These are phyloP conservation scores for Eupeodes corollae DNA, from an alignment of 1,140 invertebrate species.

Conservation along the genomic window DNA sequence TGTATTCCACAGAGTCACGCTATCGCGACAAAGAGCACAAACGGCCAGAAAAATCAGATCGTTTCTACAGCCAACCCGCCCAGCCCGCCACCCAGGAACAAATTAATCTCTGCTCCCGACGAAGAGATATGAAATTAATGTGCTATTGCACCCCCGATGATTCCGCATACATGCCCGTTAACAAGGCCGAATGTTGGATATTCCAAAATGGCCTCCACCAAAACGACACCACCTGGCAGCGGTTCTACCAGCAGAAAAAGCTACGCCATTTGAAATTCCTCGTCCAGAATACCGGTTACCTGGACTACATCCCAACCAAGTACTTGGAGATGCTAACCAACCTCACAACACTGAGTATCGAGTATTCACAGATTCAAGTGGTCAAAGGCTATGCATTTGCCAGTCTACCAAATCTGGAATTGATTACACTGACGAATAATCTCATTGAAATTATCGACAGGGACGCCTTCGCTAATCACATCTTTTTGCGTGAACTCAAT, in stretches of 20 bases:
- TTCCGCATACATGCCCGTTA: conserved; percentile 27
- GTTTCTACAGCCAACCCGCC: neutral
- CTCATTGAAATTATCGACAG: conserved; percentile 50
- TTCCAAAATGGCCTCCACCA: conserved; percentile 49
- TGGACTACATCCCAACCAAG: conserved; percentile 56
- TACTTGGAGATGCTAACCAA: conserved; percentile 52
- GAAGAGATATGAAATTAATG: conserved; percentile 33
- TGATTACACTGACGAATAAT: conserved; percentile 55
- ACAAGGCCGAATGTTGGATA: conserved; percentile 38
- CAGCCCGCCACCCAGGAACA: conserved; percentile 9
- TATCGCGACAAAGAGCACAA: neutral
- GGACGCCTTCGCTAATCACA: conserved; percentile 52
- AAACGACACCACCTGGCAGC: conserved; percentile 54
- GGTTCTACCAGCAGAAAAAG: conserved; percentile 57
- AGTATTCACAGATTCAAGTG: conserved; percentile 57
- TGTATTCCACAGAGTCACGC: neutral
- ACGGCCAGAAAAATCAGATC: neutral
- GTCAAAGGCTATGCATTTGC: conserved; percentile 55
- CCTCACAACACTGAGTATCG: conserved; percentile 51
- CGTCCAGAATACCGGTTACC: conserved; percentile 49
- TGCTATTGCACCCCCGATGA: conserved; percentile 36
- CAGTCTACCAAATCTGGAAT: conserved; percentile 52
- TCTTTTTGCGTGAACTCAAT: conserved; percentile 51
- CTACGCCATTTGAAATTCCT: conserved; percentile 56
- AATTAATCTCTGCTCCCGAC: conserved; percentile 29